phyloP scores from a whole-genome alignment of 2,113 vertebrate genomes.

The Xenotilapia leptura region DNA sequence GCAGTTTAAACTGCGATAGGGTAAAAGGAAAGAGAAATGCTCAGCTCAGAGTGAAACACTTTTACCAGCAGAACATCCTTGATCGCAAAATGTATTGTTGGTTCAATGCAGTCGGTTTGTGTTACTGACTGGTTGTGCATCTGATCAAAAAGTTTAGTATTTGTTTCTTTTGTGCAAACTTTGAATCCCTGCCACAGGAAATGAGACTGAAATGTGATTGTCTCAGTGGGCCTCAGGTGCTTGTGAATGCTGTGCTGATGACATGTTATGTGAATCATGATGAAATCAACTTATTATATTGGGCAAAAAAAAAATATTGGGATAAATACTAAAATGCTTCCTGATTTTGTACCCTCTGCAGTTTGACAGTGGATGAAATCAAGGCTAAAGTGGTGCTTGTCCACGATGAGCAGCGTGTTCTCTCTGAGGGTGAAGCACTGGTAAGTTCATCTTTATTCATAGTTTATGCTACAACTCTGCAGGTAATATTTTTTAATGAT shows the following conservation, averaged over 20 bases:
- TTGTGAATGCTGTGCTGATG: not conserved
- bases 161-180: not conserved
- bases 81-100: not conserved
- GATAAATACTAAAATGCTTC: not conserved
- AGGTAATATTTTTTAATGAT: not conserved
- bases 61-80: not conserved
- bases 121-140: not conserved
- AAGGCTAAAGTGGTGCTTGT: constrained; percentile 42
- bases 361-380: constrained; percentile 57
- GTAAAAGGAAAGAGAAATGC: not conserved
- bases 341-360: not conserved
- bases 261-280: not conserved
- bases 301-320: not conserved
- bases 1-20: not conserved
- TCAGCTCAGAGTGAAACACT: not conserved
- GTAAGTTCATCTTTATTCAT: constrained; percentile 38
- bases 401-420: constrained; percentile 22
- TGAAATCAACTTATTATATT: not conserved
- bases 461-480: not conserved
- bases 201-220: not conserved
- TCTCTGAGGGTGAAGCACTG: constrained; percentile 51
- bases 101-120: not conserved
- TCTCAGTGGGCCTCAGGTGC: not conserved
- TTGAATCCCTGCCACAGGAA: not conserved
- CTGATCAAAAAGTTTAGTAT: not conserved